phyloP scores from a whole-genome alignment of 1,140 invertebrate species.

The Drosophila pallidifrons region DNA sequence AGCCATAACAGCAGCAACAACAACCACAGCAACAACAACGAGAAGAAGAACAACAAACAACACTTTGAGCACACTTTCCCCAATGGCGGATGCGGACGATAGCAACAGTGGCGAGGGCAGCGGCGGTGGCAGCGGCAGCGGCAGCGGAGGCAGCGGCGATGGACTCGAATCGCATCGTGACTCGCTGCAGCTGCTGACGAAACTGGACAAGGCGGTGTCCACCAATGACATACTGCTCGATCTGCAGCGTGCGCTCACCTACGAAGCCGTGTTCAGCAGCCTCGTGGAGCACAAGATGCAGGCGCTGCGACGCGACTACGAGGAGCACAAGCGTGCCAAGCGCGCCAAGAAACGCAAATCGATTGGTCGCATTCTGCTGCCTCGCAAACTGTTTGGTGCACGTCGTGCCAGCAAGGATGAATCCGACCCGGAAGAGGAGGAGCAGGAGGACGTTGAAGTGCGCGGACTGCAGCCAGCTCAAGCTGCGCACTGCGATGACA shows the following conservation, averaged over 20 bases:
- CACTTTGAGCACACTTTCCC: constrained; percentile 35
- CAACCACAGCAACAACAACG: constrained; percentile 27
- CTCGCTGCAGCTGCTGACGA: constrained; percentile 66
- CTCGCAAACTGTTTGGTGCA: constrained; percentile 66
- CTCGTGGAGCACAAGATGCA: constrained; percentile 84
- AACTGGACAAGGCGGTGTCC: constrained; percentile 83
- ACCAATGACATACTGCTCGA: constrained; percentile 79
- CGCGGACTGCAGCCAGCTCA: neutral
- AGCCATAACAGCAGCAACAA: constrained; percentile 26
- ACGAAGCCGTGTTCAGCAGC: constrained; percentile 77
- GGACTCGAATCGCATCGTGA: constrained; percentile 28
- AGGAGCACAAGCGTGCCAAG: constrained; percentile 78
- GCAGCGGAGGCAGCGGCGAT: constrained; percentile 7
- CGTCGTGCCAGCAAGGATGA: constrained; percentile 58
- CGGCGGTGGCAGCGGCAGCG: constrained; percentile 28
- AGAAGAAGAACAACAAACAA: constrained; percentile 23
- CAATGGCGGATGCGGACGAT: constrained; percentile 70
- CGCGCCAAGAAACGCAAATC: constrained; percentile 69
- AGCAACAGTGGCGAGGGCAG: constrained; percentile 64
- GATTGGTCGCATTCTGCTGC: constrained; percentile 74
- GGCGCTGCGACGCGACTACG: constrained; percentile 81
- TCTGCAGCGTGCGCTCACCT: constrained; percentile 74
- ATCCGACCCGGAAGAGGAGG: constrained; percentile 20
- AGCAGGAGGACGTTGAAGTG: constrained; percentile 12
- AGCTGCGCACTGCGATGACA: constrained; percentile 43